These are phyloP conservation scores for Apteryx owenii DNA, from an alignment of 2,113 vertebrate species.

Conservation along the genomic window DNA sequence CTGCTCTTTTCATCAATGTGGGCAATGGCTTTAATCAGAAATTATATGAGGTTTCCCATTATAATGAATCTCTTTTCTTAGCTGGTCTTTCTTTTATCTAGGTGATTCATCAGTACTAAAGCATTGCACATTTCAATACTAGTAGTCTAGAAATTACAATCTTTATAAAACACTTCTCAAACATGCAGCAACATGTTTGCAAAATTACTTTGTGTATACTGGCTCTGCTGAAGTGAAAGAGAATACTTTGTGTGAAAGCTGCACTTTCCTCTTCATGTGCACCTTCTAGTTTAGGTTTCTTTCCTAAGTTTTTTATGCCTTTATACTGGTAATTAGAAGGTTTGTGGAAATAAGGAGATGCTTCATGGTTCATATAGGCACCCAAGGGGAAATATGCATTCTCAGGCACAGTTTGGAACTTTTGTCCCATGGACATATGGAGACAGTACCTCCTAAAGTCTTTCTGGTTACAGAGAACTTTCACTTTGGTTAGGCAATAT, in stretches of 20 bases:
- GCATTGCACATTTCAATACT: neutral
- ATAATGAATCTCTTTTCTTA: neutral
- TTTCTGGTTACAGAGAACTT: neutral
- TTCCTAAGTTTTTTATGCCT: neutral
- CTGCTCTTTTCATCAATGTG: neutral
- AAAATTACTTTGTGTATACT: neutral
- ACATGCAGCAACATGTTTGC: neutral
- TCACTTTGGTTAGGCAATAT: neutral
- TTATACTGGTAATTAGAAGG: neutral
- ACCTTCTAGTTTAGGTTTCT: neutral
- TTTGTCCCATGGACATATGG: neutral
- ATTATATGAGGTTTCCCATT: neutral
- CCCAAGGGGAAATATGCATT: neutral
- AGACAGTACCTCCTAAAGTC: neutral
- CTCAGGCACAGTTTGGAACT: neutral
- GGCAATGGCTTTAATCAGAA: neutral
- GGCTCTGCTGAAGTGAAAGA: neutral
- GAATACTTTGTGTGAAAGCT: neutral
- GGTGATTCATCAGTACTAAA: neutral
- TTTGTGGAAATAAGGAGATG: neutral
- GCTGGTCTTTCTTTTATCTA: neutral
- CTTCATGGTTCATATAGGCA: neutral
- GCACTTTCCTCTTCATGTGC: neutral
- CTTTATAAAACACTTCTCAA: constrained; percentile 9
- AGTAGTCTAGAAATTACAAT: neutral